Percentiles rank a stretch among this genome's conserved stretches.
Evolutionary conservation across 2,888 invertebrate species (phyloP).

Genomic region (Diadegma fenestrale): DNA sequence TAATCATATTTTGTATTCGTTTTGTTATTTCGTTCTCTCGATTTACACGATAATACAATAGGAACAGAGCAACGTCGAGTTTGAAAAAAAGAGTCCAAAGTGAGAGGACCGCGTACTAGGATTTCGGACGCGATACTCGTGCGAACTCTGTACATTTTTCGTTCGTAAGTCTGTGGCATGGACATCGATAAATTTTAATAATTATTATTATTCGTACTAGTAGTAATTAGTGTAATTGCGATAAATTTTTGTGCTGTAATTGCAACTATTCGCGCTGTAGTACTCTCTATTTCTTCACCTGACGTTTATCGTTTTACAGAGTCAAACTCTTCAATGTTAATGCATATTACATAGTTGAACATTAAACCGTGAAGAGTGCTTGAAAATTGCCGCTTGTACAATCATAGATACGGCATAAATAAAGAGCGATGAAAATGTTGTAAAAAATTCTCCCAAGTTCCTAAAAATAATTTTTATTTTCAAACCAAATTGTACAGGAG

Average conservation of each 20-base stretch:
- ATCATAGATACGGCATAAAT: conserved; percentile 42
- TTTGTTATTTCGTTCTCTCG: conserved; percentile 36
- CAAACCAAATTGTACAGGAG: conserved; percentile 44
- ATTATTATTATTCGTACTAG: conserved; percentile 45
- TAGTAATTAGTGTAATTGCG: conserved; percentile 46
- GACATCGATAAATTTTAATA: conserved; percentile 56
- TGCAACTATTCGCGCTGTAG: conserved; percentile 54
- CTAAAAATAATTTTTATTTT: conserved; percentile 43
- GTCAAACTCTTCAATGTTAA: conserved; percentile 40
- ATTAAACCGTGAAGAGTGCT: conserved; percentile 21
- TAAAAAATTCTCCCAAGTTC: conserved; percentile 10
- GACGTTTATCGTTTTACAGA: conserved; percentile 41
- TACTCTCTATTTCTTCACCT: conserved; percentile 47
- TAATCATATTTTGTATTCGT: conserved; percentile 70
- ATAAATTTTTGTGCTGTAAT: conserved; percentile 29
- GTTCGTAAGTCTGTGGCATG: conserved; percentile 43
- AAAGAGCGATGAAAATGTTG: background rate
- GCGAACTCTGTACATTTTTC: conserved; percentile 48
- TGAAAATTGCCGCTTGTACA: conserved; percentile 44
- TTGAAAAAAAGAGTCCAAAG: conserved; percentile 40
- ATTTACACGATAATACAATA: conserved; percentile 69
- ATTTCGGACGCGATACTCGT: conserved; percentile 27
- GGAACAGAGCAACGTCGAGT: conserved; percentile 72
- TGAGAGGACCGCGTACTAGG: conserved; percentile 43
- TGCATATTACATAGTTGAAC: background rate